Conservation (phyloP, 2,797 vertebrate genomes). For the Pipistrellus pipistrellus region DNA sequence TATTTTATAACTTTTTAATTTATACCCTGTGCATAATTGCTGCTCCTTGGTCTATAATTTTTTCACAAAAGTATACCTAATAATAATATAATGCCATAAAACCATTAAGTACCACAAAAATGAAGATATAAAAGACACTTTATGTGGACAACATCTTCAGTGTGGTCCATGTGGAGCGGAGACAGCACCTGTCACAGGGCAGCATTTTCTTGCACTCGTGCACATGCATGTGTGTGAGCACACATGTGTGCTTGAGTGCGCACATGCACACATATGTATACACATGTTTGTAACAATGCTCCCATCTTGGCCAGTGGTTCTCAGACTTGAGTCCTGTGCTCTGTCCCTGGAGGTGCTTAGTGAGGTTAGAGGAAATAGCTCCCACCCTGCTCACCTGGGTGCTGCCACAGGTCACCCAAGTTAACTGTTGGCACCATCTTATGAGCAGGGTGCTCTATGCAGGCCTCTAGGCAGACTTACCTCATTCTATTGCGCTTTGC, state of each 20-base stretch:
- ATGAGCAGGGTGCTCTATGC: neutral
- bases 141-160: neutral
- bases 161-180: rapidly evolving
- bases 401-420: rapidly evolving
- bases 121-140: neutral
- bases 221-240: rapidly evolving
- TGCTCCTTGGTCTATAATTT: constrained; percentile 22
- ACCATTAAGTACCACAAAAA: neutral
- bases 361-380: neutral
- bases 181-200: rapidly evolving
- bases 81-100: neutral
- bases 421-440: rapidly evolving
- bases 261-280: no score
- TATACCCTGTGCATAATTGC: neutral
- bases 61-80: neutral
- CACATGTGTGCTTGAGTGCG: neutral
- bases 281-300: neutral
- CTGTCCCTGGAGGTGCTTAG: neutral
- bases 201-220: rapidly evolving
- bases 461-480: neutral
- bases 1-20: constrained; percentile 14
- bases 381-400: neutral
- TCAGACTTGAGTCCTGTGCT: neutral
- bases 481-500: neutral
- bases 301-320: neutral